Percentiles rank a stretch among this genome's conserved stretches.
phyloP scores from a whole-genome alignment of 1,140 invertebrate species.

The Pemphigus obesinymphae region DNA sequence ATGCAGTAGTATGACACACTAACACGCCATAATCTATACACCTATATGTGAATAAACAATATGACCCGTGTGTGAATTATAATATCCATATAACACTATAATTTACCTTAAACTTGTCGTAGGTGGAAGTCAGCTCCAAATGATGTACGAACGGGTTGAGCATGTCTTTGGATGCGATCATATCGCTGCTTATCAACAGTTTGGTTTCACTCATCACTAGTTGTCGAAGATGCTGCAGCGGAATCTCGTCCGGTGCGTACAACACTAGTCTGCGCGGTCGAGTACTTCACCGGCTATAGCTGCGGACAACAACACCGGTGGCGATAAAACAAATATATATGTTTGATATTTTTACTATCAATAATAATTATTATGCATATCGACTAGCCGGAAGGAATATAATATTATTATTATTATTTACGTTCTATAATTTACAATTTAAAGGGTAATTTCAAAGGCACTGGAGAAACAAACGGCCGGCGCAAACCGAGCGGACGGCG shows the following conservation, averaged over 20 bases:
- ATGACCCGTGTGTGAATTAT: too few relatives aligned
- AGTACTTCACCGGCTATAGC: not conserved
- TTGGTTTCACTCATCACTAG: constrained; percentile 36
- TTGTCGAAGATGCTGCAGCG: not conserved
- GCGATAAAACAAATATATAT: not conserved
- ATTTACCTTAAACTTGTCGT: constrained; percentile 77
- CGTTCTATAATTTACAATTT: too few relatives aligned
- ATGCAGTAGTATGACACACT: too few relatives aligned
- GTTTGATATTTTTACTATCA: too few relatives aligned
- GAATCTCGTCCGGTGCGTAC: not conserved
- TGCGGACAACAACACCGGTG: not conserved
- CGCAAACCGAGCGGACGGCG: not conserved
- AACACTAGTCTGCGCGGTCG: not conserved
- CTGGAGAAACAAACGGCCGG: too few relatives aligned
- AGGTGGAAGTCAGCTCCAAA: constrained; percentile 73
- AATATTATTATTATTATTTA: too few relatives aligned
- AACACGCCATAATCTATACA: too few relatives aligned
- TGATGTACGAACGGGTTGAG: constrained; percentile 80
- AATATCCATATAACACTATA: too few relatives aligned
- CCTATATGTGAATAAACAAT: too few relatives aligned
- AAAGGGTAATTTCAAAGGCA: too few relatives aligned
- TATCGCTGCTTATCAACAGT: constrained; percentile 40
- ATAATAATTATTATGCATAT: too few relatives aligned
- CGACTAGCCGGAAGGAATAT: too few relatives aligned
- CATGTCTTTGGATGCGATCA: constrained; percentile 51